Base-by-base conservation (phyloP, 2,888 invertebrate genomes). In the Pomacea canaliculata region DNA sequence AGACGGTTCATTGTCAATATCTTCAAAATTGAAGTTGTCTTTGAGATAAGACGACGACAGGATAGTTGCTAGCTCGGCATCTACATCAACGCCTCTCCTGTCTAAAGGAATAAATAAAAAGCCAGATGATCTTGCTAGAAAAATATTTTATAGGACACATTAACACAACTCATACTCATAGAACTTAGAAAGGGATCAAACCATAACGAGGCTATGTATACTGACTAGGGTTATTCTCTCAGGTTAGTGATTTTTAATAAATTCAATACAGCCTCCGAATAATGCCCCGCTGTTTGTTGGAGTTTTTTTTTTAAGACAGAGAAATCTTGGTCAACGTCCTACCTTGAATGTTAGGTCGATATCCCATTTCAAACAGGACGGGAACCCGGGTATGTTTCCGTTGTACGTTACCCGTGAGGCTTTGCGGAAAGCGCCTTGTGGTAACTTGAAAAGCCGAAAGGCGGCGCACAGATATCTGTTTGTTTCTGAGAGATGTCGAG, bases 371-470 rank as follows among this genome's bases (percentile, higher is more conserved):
- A 80, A 73, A 1, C 70, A 51, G 9, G 74, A 66, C n/a, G 75
- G 75, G 46, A 70, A 71, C 27, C 78, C 80, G 16, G 67, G 60
- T 46, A 80, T 76, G 70, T 76, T 76, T 23, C 80, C 80, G 16
- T 23, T 65, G 71, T 80, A 80, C 1, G 78, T 80, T 18, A 80
- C 80, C 37, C 71, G 71, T 19, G 80, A 75, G 9, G 80, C 69
- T 49, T 75, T 75, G 51, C 75, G 59, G 19, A 70, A 71, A 16
- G 67, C 70, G 19, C 59, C 73, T 2, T 71, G 12, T 12, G 74
- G 71, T 13, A 80, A 76, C 19, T 76, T 76, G 70, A 78, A 80
- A 46, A 80, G 51, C 23, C 80, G 59, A 67, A 65, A 76, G 18
- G 71, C 75, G n/a, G 78, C 78, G 66, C 80, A 74, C 16, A 67